These are phyloP conservation scores for Danio kyathit DNA, from an alignment of 2,797 vertebrate species.

Conservation along the genomic window DNA sequence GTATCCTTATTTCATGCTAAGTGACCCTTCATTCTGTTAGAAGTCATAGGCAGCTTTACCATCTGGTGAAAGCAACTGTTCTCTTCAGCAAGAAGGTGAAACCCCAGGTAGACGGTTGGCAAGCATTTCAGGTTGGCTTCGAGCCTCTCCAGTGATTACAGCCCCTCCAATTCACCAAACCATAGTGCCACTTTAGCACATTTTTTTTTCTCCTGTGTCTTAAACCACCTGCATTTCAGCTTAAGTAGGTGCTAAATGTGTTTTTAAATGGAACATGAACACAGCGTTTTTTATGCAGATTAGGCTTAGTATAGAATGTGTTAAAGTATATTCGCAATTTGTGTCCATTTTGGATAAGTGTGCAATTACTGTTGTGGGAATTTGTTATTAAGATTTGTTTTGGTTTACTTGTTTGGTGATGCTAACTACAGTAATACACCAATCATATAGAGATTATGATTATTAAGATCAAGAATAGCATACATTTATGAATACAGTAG, in stretches of 20 bases:
- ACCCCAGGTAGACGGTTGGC: constrained; percentile 19
- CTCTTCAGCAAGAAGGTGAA: constrained; percentile 13
- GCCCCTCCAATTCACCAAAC: constrained; percentile 5
- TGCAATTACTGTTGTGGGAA: neutral
- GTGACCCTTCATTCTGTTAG: constrained; percentile 25
- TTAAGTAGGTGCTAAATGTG: neutral
- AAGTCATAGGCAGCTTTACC: constrained; percentile 30
- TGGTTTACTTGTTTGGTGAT: neutral
- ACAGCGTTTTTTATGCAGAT: neutral
- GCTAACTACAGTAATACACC: neutral
- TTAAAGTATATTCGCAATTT: neutral
- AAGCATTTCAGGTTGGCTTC: neutral
- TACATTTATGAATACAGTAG: no score
- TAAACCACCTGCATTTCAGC: neutral
- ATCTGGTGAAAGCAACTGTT: constrained; percentile 43
- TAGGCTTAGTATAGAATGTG: neutral
- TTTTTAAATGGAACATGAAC: neutral
- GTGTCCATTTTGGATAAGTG: neutral
- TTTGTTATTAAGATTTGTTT: neutral
- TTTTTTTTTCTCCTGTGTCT: neutral
- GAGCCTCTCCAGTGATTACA: constrained; percentile 19
- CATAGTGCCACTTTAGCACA: neutral
- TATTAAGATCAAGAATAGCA: no score
- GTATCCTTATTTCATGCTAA: constrained; percentile 41
- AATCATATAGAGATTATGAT: no score